Evolutionary conservation across 1,140 invertebrate genomes (phyloP).

Genomic region (Manduca sexta): DNA sequence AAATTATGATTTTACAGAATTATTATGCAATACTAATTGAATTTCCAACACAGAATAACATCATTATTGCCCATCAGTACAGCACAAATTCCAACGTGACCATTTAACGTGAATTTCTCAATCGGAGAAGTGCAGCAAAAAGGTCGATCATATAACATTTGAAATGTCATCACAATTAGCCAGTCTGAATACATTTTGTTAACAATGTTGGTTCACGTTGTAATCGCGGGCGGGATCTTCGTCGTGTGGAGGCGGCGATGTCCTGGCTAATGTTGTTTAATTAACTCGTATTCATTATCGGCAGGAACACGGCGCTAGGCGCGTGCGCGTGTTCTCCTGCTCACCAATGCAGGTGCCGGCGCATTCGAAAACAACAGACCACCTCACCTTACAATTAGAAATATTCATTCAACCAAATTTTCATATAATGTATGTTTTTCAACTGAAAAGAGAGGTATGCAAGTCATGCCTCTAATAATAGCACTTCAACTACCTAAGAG

Average conservation of each 20-base stretch:
- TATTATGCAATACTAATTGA: too few species aligned
- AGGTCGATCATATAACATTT: constrained; percentile 2
- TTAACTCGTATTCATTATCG: constrained; percentile 71
- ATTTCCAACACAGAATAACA: too few species aligned
- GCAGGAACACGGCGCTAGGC: constrained; percentile 25
- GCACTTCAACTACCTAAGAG: too few species aligned
- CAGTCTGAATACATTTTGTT: constrained; percentile 26
- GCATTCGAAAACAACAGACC: constrained; percentile 33
- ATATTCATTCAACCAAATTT: too few species aligned
- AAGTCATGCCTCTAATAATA: too few species aligned
- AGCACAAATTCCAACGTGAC: too few species aligned
- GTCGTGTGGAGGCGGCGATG: constrained; percentile 62
- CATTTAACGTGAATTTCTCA: background rate
- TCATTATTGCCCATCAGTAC: too few species aligned
- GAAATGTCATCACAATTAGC: constrained; percentile 9
- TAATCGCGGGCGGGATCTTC: constrained; percentile 50
- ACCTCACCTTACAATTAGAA: constrained; percentile 13
- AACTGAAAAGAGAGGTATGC: too few species aligned
- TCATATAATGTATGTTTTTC: too few species aligned
- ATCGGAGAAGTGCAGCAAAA: constrained; percentile 1
- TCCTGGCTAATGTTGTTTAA: constrained; percentile 65
- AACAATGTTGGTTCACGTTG: constrained; percentile 42
- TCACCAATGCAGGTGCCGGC: constrained; percentile 36
- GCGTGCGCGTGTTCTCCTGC: constrained; percentile 21
- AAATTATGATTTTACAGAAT: too few species aligned